A percentile compares a stretch with the other conserved stretches of the same genome.
These are phyloP conservation scores for Athalia cordata DNA, from an alignment of 2,888 invertebrate genomes.

Conservation along the genomic window DNA sequence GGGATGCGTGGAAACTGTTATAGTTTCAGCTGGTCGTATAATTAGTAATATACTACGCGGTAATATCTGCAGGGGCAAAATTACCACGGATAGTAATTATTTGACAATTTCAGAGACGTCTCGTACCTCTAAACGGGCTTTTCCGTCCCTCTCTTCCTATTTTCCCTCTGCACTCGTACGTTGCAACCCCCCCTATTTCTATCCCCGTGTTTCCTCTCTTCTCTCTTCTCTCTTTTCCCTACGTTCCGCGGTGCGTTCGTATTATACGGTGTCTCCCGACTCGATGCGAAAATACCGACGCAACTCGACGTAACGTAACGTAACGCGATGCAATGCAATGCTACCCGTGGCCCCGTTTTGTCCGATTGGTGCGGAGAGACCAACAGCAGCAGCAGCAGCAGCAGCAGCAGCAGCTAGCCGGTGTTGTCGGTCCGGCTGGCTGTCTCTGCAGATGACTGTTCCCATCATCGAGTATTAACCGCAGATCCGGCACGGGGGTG, in stretches of 20 bases:
- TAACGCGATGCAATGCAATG: background rate
- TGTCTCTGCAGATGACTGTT: slow-evolving; percentile 74
- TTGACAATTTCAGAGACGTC: slow-evolving; percentile 58
- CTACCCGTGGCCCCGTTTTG: slow-evolving; percentile 69
- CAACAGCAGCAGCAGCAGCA: background rate
- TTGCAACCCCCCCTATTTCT: slow-evolving; percentile 15
- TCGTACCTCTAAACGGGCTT: slow-evolving; percentile 55
- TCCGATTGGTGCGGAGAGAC: slow-evolving; percentile 51
- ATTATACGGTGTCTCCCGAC: background rate
- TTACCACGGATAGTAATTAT: slow-evolving; percentile 67
- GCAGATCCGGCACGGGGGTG: slow-evolving; percentile 68
- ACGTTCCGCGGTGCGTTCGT: slow-evolving; percentile 21
- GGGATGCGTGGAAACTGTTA: background rate
- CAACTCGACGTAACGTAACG: background rate
- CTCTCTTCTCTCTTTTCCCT: slow-evolving; percentile 9
- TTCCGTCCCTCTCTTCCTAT: slow-evolving; percentile 46
- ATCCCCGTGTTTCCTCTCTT: background rate
- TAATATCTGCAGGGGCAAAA: slow-evolving; percentile 62
- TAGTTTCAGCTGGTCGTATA: slow-evolving; percentile 37
- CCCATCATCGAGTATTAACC: slow-evolving; percentile 74
- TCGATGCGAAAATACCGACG: slow-evolving; percentile 2
- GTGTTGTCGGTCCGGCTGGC: slow-evolving; percentile 47
- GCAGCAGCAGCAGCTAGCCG: slow-evolving; percentile 42
- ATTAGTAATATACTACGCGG: slow-evolving; percentile 61
- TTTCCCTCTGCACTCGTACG: slow-evolving; percentile 33